A percentile compares a stretch with the other conserved stretches of the same genome.
Evolutionary conservation across 2,888 invertebrate species (phyloP).

Genomic region (Brachynemurus nebulosus): DNA sequence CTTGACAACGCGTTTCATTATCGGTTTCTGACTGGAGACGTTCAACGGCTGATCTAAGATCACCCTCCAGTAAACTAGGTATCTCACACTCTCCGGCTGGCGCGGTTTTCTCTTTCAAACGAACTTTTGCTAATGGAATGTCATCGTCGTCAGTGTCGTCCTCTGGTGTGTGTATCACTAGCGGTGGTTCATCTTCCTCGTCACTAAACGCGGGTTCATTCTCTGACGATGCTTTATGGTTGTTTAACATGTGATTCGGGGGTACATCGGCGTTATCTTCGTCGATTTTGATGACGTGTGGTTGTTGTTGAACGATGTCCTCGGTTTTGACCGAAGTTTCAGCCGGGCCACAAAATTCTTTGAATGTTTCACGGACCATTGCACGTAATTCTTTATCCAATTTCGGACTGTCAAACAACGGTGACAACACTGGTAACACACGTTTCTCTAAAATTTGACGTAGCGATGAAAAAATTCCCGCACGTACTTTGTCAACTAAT

Average conservation of each 20-base stretch:
- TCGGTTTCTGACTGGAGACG: slow-evolving; percentile 43
- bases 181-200: slow-evolving; percentile 56
- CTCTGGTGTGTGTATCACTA: slow-evolving; percentile 31
- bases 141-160: slow-evolving; percentile 63
- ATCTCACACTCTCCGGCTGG: slow-evolving; percentile 30
- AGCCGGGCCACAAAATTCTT: slow-evolving; percentile 63
- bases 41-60: slow-evolving; percentile 39
- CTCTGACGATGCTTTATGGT: slow-evolving; percentile 37
- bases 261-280: slow-evolving; percentile 19
- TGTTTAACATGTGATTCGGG: slow-evolving; percentile 24
- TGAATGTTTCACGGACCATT: slow-evolving; percentile 80
- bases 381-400: slow-evolving; percentile 69
- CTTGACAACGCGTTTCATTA: slow-evolving; percentile 44
- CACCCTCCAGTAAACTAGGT: slow-evolving; percentile 36
- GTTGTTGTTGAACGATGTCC: slow-evolving; percentile 24
- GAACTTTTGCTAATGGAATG: slow-evolving; percentile 62
- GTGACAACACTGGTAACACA: slow-evolving; percentile 73
- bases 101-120: slow-evolving; percentile 39
- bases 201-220: slow-evolving; percentile 72
- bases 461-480: slow-evolving; percentile 70
- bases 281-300: slow-evolving; percentile 21
- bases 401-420: slow-evolving; percentile 77
- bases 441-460: slow-evolving; percentile 82
- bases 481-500: slow-evolving; percentile 61
- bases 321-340: slow-evolving; percentile 39